A percentile compares a stretch with the other conserved stretches of the same genome.
Conservation (phyloP, 2,113 vertebrate species). For the Orientallactaga bullata region DNA sequence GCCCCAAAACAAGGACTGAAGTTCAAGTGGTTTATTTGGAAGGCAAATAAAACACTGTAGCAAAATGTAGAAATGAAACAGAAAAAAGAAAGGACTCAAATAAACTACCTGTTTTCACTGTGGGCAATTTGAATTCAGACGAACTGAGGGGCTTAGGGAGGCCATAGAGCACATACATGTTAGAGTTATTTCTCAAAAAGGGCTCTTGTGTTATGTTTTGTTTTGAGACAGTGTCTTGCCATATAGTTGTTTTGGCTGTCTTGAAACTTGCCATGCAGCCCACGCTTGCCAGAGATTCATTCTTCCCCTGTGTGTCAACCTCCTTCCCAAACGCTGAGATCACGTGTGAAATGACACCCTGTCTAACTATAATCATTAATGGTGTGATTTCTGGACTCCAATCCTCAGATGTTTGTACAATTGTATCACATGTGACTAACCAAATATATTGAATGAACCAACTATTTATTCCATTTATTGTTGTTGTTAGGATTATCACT, state of each 20-base stretch:
- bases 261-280: background rate
- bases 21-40: background rate
- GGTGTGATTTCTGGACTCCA: background rate
- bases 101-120: background rate
- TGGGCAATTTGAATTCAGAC: conserved; percentile 34
- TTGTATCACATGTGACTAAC: background rate
- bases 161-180: background rate
- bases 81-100: background rate
- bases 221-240: background rate
- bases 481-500: background rate
- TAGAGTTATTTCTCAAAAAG: background rate
- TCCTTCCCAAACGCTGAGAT: background rate
- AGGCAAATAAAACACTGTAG: background rate
- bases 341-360: background rate
- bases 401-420: background rate
- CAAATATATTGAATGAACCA: conserved; percentile 32
- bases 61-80: conserved; percentile 11
- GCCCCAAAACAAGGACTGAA: background rate
- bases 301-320: background rate
- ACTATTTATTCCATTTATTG: conserved; percentile 8
- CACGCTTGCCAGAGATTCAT: background rate
- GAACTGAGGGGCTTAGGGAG: background rate
- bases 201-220: background rate
- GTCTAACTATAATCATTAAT: background rate
- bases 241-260: background rate